Evolutionary conservation across 1,140 invertebrate species (phyloP).

Genomic region (Trachelipus rathkii): DNA sequence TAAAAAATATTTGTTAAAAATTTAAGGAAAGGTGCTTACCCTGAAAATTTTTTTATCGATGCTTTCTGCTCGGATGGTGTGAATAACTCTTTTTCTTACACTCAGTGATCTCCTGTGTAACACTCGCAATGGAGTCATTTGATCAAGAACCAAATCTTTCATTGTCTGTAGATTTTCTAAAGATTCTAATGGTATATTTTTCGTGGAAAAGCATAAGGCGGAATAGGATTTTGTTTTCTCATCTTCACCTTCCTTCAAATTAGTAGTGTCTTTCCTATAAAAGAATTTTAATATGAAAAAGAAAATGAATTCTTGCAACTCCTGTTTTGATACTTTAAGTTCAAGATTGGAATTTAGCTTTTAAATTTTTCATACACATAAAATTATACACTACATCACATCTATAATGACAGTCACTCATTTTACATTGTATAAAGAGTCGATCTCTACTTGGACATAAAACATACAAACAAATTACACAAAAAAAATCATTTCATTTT

Average conservation of each 20-base stretch:
- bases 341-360: no score
- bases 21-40: conserved; percentile 18
- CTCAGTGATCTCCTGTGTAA: conserved; percentile 72
- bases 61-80: conserved; percentile 57
- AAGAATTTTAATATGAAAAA: background rate
- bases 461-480: no score
- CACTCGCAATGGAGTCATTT: conserved; percentile 79
- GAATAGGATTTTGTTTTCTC: conserved; percentile 77
- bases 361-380: no score
- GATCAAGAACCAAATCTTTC: conserved; percentile 55
- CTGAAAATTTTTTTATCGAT: conserved; percentile 44
- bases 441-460: no score
- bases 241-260: conserved; percentile 58
- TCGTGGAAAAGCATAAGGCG: conserved; percentile 55
- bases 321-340: no score
- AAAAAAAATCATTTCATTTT: no score
- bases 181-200: conserved; percentile 39
- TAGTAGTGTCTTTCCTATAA: conserved; percentile 5
- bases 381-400: no score
- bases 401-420: no score
- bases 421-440: no score
- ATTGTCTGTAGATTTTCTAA: conserved; percentile 56
- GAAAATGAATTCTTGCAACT: no score
- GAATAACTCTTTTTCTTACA: conserved; percentile 60
- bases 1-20: no score